Base-by-base conservation (phyloP, 2,797 vertebrate genomes). In the Siniperca undulata region DNA sequence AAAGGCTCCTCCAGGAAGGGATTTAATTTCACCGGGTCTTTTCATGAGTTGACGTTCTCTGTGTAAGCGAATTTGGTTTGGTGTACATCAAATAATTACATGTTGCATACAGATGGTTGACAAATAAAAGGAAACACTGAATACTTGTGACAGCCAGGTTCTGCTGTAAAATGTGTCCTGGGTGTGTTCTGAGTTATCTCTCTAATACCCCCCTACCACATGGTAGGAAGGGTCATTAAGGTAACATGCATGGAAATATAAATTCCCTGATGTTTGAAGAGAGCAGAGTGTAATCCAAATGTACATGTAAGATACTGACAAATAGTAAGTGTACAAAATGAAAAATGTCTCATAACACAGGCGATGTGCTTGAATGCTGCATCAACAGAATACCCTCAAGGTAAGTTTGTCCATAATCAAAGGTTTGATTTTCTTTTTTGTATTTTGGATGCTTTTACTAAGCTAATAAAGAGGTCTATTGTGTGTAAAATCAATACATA, bases 291-390 rank as follows among this genome's bases (percentile, higher is more conserved):
- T 8, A 20, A 19, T 50, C 7, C 7, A 50, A 50, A 20, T 50
- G 17, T 50, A 50, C 48, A 50, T 50, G 17, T 50, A 20, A 50
- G 48, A 19, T 50, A 5, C 6, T 3, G 17, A 48, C 17, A 46
- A 46, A 46, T 17, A 20, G 17, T 50, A 58, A 27, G 24, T 13
- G 6, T 27, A 58, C 27, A 8, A 16, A 13, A 58, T 58, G 5
- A n/a, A 58, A 16, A 30, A 58, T 58, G 44, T 46, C 13, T 27
- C 2, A 19, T 44, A 44, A 42, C 17, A 55, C 7, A 58, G 69
- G 53, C 58, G 36, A 58, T 70, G 52, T 58, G 69, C 42, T 71
- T 71, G 16, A 22, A 59, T 24, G n/a, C 12, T 56, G 38, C 38
- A 40, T 40, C 38, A 40, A 40, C 38, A 9, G 38, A 40, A 40